These are phyloP conservation scores for Scolopax bukidnonensis DNA, from an alignment of 2,797 vertebrate species.

Conservation along the genomic window DNA sequence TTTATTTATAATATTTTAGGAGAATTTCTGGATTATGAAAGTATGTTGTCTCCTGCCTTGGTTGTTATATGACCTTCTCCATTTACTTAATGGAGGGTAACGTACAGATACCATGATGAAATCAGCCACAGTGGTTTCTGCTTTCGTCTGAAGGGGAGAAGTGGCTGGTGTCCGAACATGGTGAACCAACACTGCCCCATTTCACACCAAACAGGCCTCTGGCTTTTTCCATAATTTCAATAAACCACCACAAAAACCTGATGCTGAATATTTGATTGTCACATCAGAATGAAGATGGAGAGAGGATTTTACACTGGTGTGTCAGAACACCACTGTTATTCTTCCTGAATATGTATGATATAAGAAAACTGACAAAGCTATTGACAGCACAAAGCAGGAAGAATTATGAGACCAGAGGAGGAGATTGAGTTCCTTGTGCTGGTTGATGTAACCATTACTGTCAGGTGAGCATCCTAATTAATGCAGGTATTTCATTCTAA, in stretches of 20 bases:
- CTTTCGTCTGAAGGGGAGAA: background rate
- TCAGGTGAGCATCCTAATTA: conserved; percentile 36
- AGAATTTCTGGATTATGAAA: background rate
- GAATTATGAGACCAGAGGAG: conserved; percentile 26
- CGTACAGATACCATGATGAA: background rate
- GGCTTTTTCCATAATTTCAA: background rate
- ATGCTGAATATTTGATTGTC: background rate
- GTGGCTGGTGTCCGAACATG: background rate
- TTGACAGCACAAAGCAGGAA: background rate
- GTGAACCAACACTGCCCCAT: background rate
- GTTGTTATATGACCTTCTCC: background rate
- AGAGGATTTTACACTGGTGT: background rate
- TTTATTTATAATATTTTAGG: background rate
- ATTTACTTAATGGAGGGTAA: background rate
- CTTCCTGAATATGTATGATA: background rate
- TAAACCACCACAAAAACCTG: background rate
- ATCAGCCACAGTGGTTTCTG: background rate
- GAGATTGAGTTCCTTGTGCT: background rate
- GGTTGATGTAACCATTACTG: conserved; percentile 21
- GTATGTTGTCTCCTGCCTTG: background rate
- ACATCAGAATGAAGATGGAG: background rate
- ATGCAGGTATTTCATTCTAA: conserved; percentile 43
- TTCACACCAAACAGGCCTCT: background rate
- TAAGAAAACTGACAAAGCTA: conserved; percentile 7
- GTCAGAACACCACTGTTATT: background rate